Evolutionary conservation across 2,888 invertebrate species (phyloP), one percentile per base, ranked within the genome.

Genomic region (Smittia aterrima): DNA sequence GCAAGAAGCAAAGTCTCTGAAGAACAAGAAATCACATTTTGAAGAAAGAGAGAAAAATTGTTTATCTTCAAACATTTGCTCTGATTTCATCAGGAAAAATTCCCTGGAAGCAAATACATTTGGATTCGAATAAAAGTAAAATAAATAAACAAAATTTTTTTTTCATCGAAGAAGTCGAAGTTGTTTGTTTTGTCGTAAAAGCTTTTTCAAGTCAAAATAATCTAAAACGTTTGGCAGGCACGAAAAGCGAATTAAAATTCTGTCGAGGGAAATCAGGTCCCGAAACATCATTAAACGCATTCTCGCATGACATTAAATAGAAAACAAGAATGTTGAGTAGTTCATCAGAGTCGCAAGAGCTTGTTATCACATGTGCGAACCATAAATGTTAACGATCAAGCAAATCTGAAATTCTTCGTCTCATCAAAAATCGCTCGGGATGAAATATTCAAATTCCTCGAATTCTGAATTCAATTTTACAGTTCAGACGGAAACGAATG

Each of bases 31-130:
- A 47, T 47, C 47, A 47, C 47, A 47, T 58, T 27, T 27, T 27
- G 20, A 64, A 27, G 1, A 27, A 6, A 27, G 25, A 64, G 6
- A 64, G 7, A 13, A 22, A 64, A 64, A 64, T 27, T 64, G 64
- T 66, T 66, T 66, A 66, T 32, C 66, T 20, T 1, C 32, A 66
- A 66, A 66, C 40, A 66, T 66, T 66, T 66, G 66, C 40, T 66
- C 16, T 66, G 66, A 40, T 66, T 66, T 66, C 66, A 66, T 27
- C 66, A 66, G 1, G 27, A 58, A n/a, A 47, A 20, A 22, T 58
- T 58, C 22, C 64, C 16, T 25, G 11, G 13, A 64, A 64, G 27
- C 27, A 27, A 64, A 27, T 16, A 64, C 27, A 64, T 20, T n/a
- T 22, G 16, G 58, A 11, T 64, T 64, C 64, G 64, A 13, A 64